Conservation (phyloP, 2,113 vertebrate genomes). For the Eudyptes chrysolophus region DNA sequence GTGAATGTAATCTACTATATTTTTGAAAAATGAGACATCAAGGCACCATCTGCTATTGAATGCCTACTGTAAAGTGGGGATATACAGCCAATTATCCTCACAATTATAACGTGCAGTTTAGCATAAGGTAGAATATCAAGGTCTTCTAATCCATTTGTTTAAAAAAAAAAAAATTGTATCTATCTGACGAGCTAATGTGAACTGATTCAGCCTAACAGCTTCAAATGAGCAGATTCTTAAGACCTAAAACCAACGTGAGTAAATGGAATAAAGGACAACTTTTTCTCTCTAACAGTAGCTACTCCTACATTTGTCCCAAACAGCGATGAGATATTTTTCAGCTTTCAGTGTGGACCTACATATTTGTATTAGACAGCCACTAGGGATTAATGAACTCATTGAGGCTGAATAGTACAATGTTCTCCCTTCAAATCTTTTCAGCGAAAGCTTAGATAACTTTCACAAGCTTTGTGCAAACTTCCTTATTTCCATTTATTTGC, state of each 20-base stretch:
- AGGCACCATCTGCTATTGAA: constrained; percentile 8
- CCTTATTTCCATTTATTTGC: background rate
- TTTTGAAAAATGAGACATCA: constrained; percentile 13
- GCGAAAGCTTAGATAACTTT: background rate
- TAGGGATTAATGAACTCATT: background rate
- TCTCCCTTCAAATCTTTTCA: background rate
- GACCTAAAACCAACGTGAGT: background rate
- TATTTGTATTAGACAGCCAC: background rate
- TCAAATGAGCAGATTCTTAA: background rate
- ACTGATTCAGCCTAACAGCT: background rate
- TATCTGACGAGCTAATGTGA: background rate
- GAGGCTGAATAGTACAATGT: background rate
- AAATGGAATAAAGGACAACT: background rate
- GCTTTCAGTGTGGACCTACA: background rate
- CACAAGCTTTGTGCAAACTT: background rate
- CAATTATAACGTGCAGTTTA: background rate
- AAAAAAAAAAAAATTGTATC: background rate
- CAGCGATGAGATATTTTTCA: background rate
- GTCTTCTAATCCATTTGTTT: background rate
- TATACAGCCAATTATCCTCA: background rate
- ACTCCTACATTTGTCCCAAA: background rate
- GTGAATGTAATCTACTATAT: background rate
- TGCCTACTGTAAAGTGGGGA: background rate
- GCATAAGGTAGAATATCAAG: background rate
- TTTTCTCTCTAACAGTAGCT: background rate